These are phyloP conservation scores for Hymenopus coronatus DNA, from an alignment of 2,888 invertebrate genomes.

Conservation along the genomic window DNA sequence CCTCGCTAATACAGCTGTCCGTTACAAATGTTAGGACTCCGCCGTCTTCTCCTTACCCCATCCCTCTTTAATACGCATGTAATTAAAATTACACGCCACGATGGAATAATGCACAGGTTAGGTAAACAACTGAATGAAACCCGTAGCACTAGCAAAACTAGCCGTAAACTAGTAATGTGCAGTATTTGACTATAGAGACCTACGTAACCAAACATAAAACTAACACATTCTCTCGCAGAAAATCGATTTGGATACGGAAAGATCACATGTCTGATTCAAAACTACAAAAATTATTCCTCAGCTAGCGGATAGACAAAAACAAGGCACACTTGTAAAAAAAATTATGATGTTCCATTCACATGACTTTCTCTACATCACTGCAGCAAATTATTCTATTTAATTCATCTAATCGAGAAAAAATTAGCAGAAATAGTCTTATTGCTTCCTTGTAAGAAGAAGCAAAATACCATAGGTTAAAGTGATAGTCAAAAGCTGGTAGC, in stretches of 20 bases:
- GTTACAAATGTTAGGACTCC: slow-evolving; percentile 19
- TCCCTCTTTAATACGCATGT: slow-evolving; percentile 14
- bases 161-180: neutral
- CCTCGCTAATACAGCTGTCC: slow-evolving; percentile 11
- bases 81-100: slow-evolving; percentile 19
- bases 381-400: no score
- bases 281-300: no score
- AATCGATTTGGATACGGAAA: neutral
- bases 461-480: no score
- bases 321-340: no score
- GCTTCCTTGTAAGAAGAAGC: no score
- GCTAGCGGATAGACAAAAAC: no score
- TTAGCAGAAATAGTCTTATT: no score
- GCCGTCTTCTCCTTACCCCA: neutral
- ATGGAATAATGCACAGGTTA: slow-evolving; percentile 14
- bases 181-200: neutral
- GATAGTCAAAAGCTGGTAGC: no score
- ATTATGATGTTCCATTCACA: no score
- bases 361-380: no score
- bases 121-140: neutral
- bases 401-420: no score
- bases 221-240: neutral
- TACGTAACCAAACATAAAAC: neutral
- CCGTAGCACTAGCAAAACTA: neutral
- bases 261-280: no score